These are phyloP conservation scores for Esperia sulphurella DNA, from an alignment of 2,888 invertebrate genomes.

Conservation along the genomic window DNA sequence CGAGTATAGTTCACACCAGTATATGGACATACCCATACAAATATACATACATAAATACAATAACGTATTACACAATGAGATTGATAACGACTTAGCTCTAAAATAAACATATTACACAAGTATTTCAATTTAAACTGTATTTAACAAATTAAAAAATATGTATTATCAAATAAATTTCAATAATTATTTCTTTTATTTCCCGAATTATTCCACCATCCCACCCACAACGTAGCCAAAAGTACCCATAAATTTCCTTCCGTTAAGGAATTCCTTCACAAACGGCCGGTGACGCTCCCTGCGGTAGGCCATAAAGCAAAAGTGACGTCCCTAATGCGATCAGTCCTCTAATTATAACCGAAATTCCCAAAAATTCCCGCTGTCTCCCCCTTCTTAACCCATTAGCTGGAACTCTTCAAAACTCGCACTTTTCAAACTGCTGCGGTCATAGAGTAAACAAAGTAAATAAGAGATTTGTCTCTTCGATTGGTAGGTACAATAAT, in stretches of 20 bases:
- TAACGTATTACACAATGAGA: too few relatives aligned
- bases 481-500: too few relatives aligned
- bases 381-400: constrained; percentile 66
- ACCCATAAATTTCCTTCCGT: constrained; percentile 39
- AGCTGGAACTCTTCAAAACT: constrained; percentile 52
- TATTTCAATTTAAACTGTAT: too few relatives aligned
- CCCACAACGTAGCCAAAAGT: constrained; percentile 9
- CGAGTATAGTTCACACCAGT: too few relatives aligned
- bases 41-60: too few relatives aligned
- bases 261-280: constrained; percentile 30
- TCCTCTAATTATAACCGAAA: constrained; percentile 70
- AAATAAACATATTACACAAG: too few relatives aligned
- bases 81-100: too few relatives aligned
- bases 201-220: constrained; percentile 7
- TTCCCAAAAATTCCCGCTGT: constrained; percentile 61
- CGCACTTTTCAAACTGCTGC: constrained; percentile 55
- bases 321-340: constrained; percentile 70
- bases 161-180: neutral
- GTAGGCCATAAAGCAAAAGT: constrained; percentile 66
- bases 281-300: constrained; percentile 37
- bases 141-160: too few relatives aligned
- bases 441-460: constrained; percentile 27
- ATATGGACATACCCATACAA: too few relatives aligned
- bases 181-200: neutral
- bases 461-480: too few relatives aligned